These are phyloP conservation scores for Cossypha dichroa DNA, from an alignment of 2,797 vertebrate species.

Conservation along the genomic window DNA sequence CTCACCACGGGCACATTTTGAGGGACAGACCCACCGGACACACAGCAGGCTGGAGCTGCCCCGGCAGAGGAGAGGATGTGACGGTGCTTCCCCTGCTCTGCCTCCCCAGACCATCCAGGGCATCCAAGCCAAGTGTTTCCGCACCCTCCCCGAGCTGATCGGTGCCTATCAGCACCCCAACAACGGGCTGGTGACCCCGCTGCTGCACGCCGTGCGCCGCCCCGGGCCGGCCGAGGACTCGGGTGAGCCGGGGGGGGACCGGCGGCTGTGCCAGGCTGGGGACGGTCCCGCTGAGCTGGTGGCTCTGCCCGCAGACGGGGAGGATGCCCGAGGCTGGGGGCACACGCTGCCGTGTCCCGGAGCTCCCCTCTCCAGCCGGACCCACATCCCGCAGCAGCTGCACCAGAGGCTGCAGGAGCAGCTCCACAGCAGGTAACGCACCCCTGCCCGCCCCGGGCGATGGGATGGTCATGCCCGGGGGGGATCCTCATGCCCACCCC, in stretches of 20 bases:
- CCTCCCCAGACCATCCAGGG: slow-evolving; percentile 88
- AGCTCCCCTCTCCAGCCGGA: fast-evolving
- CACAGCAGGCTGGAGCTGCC: neutral
- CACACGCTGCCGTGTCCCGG: neutral
- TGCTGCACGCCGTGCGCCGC: slow-evolving; percentile 87
- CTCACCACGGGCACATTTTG: fast-evolving
- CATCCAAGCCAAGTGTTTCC: slow-evolving; percentile 90
- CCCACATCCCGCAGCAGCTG: slow-evolving; percentile 40
- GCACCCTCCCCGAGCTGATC: slow-evolving; percentile 88
- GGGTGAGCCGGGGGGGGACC: neutral
- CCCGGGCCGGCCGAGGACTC: slow-evolving; percentile 45
- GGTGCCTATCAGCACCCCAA: slow-evolving; percentile 89
- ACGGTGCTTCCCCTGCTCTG: neutral
- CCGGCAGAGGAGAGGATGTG: neutral
- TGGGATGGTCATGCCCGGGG: fast-evolving
- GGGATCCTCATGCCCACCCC: neutral
- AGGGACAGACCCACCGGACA: neutral
- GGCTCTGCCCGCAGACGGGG: slow-evolving; percentile 80
- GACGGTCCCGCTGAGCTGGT: neutral
- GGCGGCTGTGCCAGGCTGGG: fast-evolving
- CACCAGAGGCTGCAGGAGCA: slow-evolving; percentile 63
- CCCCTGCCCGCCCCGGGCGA: fast-evolving
- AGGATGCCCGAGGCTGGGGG: slow-evolving; percentile 75
- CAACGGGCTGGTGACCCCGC: slow-evolving; percentile 88
- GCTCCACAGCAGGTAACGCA: neutral